Conservation (phyloP, 2,888 invertebrate species). For the Melinaea marsaeus region DNA sequence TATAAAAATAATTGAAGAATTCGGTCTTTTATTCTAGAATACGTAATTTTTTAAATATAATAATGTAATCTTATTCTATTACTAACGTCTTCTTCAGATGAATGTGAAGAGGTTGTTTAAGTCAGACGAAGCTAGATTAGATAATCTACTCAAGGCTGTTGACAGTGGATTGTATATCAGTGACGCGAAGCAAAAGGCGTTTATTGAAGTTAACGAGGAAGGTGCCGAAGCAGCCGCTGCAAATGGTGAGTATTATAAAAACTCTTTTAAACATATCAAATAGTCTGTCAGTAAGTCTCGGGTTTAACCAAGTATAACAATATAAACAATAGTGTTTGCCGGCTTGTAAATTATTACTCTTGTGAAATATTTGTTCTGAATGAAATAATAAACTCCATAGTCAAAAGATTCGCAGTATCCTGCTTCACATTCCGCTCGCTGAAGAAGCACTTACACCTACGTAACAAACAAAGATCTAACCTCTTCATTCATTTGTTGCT, state of each 20-base stretch:
- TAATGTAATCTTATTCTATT: neutral
- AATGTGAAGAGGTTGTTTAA: constrained; percentile 46
- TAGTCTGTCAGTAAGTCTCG: neutral
- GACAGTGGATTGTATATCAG: constrained; percentile 73
- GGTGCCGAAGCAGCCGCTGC: constrained; percentile 91
- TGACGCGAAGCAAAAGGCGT: constrained; percentile 87
- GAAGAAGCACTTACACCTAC: no score
- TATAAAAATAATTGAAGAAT: no score
- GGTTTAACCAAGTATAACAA: neutral
- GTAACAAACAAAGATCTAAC: no score
- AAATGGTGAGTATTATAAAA: constrained; percentile 79
- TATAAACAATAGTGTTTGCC: neutral
- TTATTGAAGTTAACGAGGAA: constrained; percentile 90
- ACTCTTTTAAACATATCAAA: neutral
- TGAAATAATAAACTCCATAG: no score
- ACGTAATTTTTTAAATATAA: neutral
- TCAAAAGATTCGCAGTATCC: no score
- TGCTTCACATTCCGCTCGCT: no score
- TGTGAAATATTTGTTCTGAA: no score
- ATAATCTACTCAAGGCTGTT: constrained; percentile 74
- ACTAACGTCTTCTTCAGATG: constrained; percentile 25
- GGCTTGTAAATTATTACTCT: no score
- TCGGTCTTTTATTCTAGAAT: constrained; percentile 3
- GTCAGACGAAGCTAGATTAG: constrained; percentile 74
- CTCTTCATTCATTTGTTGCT: no score